Conservation (phyloP, 2,888 invertebrate species). For the Sinodicranocentrus sp. region DNA sequence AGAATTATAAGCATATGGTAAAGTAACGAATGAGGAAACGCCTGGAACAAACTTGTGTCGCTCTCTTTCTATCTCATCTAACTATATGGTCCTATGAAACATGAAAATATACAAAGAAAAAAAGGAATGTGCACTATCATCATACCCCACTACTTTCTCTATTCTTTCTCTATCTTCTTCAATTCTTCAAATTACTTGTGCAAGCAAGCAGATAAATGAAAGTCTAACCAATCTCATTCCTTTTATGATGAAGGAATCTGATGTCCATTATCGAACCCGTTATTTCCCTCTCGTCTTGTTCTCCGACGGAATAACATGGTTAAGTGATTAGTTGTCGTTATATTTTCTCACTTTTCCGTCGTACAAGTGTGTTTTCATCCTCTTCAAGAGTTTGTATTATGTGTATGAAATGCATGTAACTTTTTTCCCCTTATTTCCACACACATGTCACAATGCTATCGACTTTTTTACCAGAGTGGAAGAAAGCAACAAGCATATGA, state of each 20-base stretch:
- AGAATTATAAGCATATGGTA: no score
- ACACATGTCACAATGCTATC: no score
- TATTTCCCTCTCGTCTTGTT: neutral
- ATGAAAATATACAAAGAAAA: neutral
- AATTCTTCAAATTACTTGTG: conserved; percentile 23
- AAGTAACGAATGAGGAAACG: no score
- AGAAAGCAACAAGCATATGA: no score
- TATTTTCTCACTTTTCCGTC: neutral
- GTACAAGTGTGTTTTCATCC: neutral
- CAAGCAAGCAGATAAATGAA: neutral
- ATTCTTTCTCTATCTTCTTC: neutral
- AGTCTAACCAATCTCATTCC: neutral
- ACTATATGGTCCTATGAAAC: neutral
- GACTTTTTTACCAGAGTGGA: no score
- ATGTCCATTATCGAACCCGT: neutral
- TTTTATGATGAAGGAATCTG: neutral
- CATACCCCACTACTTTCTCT: neutral
- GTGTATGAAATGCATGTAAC: no score
- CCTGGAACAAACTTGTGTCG: no score
- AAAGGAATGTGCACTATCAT: neutral
- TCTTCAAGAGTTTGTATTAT: neutral
- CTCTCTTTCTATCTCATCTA: neutral
- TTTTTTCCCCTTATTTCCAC: no score
- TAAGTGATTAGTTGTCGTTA: neutral
- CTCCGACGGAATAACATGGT: neutral